Conservation (phyloP, 2,888 invertebrate species). For the Galeopsomyia nigrocyanea region DNA sequence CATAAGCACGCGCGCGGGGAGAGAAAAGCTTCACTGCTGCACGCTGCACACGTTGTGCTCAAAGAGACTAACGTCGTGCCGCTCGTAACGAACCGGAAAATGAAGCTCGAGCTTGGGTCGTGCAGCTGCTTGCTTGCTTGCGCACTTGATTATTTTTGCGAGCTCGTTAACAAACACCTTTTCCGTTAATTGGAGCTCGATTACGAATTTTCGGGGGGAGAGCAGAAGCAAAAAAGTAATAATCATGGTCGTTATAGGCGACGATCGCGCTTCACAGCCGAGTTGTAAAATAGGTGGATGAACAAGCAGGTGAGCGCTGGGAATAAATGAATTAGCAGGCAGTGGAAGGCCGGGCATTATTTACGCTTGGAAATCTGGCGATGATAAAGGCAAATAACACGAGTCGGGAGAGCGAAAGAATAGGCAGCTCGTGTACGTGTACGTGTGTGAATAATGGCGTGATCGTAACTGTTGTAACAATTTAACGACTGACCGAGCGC, state of each 20-base stretch:
- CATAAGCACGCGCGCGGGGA: neutral
- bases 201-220: neutral
- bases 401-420: neutral
- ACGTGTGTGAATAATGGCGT: slow-evolving; percentile 29
- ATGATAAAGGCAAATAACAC: too few relatives aligned
- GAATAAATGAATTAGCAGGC: slow-evolving; percentile 49
- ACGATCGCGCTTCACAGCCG: neutral
- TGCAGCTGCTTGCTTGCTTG: neutral
- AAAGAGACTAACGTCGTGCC: slow-evolving; percentile 47
- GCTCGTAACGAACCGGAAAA: slow-evolving; percentile 54
- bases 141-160: too few relatives aligned
- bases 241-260: neutral
- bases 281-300: slow-evolving; percentile 1
- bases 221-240: too few relatives aligned
- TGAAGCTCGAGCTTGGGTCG: slow-evolving; percentile 46
- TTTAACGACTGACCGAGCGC: slow-evolving; percentile 46
- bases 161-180: neutral
- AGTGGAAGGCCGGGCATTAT: slow-evolving; percentile 39
- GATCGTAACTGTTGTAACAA: slow-evolving; percentile 42
- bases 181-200: too few relatives aligned
- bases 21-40: neutral
- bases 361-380: slow-evolving; percentile 40
- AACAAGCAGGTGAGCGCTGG: slow-evolving; percentile 30
- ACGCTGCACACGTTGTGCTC: slow-evolving; percentile 13
- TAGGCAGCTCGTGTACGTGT: neutral